Conservation (phyloP, 2,797 vertebrate species). For the Peromyscus aztecus region DNA sequence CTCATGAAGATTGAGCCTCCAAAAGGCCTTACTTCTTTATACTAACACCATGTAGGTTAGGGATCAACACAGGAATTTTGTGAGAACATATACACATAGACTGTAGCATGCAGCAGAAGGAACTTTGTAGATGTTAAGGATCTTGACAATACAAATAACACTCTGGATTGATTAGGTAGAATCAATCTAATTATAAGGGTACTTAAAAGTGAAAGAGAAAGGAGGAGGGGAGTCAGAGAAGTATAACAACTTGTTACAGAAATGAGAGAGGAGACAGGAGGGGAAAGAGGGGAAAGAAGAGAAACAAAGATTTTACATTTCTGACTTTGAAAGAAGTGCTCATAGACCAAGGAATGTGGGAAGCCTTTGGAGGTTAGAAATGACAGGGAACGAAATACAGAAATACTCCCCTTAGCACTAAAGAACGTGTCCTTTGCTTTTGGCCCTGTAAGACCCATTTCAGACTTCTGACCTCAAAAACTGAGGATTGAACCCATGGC, state of each 20-base stretch:
- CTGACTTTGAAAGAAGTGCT: background rate
- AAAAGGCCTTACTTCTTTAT: background rate
- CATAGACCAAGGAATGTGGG: background rate
- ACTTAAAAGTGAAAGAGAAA: background rate
- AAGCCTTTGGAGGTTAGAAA: background rate
- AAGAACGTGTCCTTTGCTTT: background rate
- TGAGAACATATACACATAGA: background rate
- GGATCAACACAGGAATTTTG: background rate
- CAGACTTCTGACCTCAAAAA: constrained; percentile 29
- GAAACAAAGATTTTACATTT: background rate
- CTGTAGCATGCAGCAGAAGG: background rate
- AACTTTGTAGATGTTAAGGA: background rate
- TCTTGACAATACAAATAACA: background rate
- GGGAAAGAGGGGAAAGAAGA: background rate
- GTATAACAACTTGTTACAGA: background rate
- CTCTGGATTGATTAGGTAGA: background rate
- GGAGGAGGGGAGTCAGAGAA: background rate
- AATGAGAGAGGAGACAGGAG: background rate
- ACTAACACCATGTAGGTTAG: background rate
- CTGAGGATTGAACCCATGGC: background rate
- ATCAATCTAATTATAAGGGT: constrained; percentile 39
- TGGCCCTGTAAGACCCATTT: background rate
- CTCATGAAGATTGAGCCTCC: background rate
- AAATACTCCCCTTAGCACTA: background rate
- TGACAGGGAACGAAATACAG: background rate